These are phyloP conservation scores for Holothuria scabra DNA, from an alignment of 53 echinoderm and acorn worm genomes.

Conservation along the genomic window DNA sequence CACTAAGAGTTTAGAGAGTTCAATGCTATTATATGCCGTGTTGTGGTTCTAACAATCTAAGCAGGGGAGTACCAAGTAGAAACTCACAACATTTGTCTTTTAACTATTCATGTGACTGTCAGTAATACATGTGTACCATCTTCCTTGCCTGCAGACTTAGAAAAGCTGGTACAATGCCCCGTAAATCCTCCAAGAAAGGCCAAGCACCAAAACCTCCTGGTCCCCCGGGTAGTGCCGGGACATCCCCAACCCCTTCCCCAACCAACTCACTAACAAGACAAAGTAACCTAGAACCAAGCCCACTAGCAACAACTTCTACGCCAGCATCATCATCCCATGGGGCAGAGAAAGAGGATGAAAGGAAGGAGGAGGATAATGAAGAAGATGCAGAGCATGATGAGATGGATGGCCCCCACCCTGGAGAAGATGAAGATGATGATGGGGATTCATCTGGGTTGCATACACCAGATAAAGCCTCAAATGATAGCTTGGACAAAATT, in stretches of 20 bases:
- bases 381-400: background rate
- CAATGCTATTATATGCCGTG: too few species aligned
- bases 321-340: background rate
- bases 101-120: too few species aligned
- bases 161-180: conserved; percentile 16
- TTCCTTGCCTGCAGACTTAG: conserved; percentile 14
- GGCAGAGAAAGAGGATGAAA: conserved; percentile 3
- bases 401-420: background rate
- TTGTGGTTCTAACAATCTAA: too few species aligned
- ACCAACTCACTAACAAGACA: conserved; percentile 40
- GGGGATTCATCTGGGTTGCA: background rate
- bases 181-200: conserved; percentile 33
- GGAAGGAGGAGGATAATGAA: background rate
- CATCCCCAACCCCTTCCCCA: conserved; percentile 33
- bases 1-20: too few species aligned
- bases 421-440: conserved; percentile 10
- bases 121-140: too few species aligned
- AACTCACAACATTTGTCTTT: too few species aligned
- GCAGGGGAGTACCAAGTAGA: too few species aligned
- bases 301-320: background rate
- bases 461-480: background rate
- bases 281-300: conserved; percentile 42
- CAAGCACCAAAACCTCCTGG: conserved; percentile 35
- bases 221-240: conserved; percentile 14
- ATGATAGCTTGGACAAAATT: conserved; percentile 31